Conservation (phyloP, 1,140 invertebrate species). For the Phenacoccus solenopsis region DNA sequence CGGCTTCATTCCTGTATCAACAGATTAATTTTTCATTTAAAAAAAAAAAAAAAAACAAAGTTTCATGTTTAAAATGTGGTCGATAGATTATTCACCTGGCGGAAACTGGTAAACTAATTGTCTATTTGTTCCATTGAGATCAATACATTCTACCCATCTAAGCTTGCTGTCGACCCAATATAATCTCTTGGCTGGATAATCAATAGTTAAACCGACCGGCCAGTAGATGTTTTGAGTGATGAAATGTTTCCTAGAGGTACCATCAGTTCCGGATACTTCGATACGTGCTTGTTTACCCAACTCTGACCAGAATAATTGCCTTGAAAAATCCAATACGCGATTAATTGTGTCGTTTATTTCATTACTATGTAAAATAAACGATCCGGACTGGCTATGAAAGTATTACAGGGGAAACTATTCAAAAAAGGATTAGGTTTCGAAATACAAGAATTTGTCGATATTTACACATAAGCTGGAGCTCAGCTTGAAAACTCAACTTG, state of each 20-base stretch:
- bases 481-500: too few species aligned
- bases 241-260: constrained; percentile 42
- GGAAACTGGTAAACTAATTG: constrained; percentile 42
- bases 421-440: too few species aligned
- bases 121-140: constrained; percentile 59
- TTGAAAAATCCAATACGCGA: constrained; percentile 31
- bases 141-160: constrained; percentile 58
- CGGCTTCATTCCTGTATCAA: constrained; percentile 38
- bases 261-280: constrained; percentile 52
- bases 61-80: constrained; percentile 23
- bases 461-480: too few species aligned
- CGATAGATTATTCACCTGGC: constrained; percentile 39
- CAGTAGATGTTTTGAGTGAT: constrained; percentile 44
- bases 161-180: constrained; percentile 66
- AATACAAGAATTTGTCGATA: too few species aligned
- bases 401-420: not conserved
- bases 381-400: not conserved
- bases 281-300: constrained; percentile 52
- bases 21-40: not conserved
- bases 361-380: not conserved
- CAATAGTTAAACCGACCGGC: constrained; percentile 54
- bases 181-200: constrained; percentile 47
- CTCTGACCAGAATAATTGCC: constrained; percentile 71
- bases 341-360: not conserved
- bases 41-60: not conserved